Evolutionary conservation across 2,113 vertebrate genomes (phyloP).

Genomic region (Seriola dumerili): DNA sequence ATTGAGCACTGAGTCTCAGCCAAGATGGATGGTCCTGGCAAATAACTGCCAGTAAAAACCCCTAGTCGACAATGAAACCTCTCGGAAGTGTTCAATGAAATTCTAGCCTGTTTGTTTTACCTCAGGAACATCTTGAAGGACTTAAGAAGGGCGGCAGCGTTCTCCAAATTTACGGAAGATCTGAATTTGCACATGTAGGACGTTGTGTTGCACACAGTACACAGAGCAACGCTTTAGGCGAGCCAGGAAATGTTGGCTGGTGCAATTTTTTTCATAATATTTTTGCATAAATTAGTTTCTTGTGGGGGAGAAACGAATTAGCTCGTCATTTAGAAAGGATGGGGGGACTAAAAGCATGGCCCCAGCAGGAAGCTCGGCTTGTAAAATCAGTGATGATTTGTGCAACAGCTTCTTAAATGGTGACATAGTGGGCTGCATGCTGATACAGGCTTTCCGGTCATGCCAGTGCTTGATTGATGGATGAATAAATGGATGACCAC

Average conservation of each 20-base stretch:
- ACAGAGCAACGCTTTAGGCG: neutral
- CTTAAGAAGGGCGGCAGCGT: neutral
- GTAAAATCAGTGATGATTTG: slow-evolving; percentile 68
- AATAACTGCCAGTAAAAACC: neutral
- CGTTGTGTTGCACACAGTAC: neutral
- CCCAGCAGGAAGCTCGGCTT: slow-evolving; percentile 37
- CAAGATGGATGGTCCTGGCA: slow-evolving; percentile 18
- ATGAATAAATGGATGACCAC: slow-evolving; percentile 37
- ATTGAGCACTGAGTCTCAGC: slow-evolving; percentile 26
- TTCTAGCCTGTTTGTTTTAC: neutral
- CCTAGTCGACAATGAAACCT: neutral
- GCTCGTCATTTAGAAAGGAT: slow-evolving; percentile 23
- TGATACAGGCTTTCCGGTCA: slow-evolving; percentile 44
- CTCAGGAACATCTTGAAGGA: slow-evolving; percentile 6
- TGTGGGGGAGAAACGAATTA: slow-evolving; percentile 49
- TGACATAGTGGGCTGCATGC: slow-evolving; percentile 25
- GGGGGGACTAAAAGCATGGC: neutral
- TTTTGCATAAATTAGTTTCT: slow-evolving; percentile 42
- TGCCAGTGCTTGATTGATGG: slow-evolving; percentile 36
- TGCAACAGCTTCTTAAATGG: slow-evolving; percentile 55
- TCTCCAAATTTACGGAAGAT: neutral
- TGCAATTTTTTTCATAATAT: slow-evolving; percentile 5
- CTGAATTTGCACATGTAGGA: slow-evolving; percentile 12
- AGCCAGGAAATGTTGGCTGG: slow-evolving; percentile 28
- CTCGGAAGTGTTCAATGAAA: slow-evolving; percentile 1